phyloP scores from a whole-genome alignment of 2,797 vertebrate genomes.

The Microctenopoma steveboyesi region DNA sequence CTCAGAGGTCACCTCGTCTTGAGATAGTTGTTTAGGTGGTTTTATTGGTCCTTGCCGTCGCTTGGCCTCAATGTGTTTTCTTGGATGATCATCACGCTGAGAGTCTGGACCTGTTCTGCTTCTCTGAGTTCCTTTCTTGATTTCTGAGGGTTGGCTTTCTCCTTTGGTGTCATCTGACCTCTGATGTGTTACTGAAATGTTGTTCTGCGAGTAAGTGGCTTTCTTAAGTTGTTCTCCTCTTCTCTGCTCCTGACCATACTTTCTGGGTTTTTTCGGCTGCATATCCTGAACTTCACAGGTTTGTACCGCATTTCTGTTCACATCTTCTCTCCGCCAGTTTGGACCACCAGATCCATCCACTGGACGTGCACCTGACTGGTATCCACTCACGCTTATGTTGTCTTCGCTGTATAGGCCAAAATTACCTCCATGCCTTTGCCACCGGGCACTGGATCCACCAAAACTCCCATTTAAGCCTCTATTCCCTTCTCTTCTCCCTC shows the following conservation, averaged over 20 bases:
- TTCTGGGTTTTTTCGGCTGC: constrained; percentile 84
- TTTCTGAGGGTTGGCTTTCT: constrained; percentile 43
- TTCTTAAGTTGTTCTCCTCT: constrained; percentile 81
- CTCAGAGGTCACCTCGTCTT: constrained; percentile 55
- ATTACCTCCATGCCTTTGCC: constrained; percentile 84
- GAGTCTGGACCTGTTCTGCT: constrained; percentile 52
- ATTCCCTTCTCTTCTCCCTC: constrained; percentile 70
- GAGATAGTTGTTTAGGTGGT: constrained; percentile 67
- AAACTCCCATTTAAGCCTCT: constrained; percentile 50
- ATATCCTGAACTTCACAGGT: constrained; percentile 82
- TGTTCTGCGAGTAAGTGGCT: constrained; percentile 72
- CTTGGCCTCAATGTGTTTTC: constrained; percentile 54
- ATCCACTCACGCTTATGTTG: constrained; percentile 19
- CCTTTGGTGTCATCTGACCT: constrained; percentile 32
- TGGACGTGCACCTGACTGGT: constrained; percentile 32
- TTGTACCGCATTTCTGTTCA: constrained; percentile 67
- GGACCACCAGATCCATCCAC: constrained; percentile 57
- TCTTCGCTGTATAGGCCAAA: constrained; percentile 68
- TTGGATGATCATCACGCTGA: constrained; percentile 44
- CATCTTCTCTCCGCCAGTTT: constrained; percentile 78
- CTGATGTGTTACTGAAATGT: constrained; percentile 56
- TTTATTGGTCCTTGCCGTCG: constrained; percentile 81
- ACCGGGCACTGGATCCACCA: constrained; percentile 72
- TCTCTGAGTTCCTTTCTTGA: constrained; percentile 44
- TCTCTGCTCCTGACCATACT: constrained; percentile 80